Conservation (phyloP, 2,888 invertebrate genomes). For the Blastobasis adustella region DNA sequence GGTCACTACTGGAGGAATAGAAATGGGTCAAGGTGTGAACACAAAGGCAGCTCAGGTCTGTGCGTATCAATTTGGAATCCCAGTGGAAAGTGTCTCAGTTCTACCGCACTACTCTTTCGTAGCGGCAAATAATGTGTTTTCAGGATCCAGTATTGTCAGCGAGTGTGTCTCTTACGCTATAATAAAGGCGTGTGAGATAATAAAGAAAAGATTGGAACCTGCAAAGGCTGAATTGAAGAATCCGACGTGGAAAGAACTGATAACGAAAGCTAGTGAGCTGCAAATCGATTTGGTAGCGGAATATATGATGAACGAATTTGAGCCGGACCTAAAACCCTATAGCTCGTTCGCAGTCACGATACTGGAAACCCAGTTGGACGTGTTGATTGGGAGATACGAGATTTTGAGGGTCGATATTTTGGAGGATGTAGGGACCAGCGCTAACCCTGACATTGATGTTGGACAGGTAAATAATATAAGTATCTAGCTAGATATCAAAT, state of each 20-base stretch:
- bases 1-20: conserved; percentile 80
- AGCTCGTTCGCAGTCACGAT: conserved; percentile 75
- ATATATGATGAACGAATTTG: conserved; percentile 74
- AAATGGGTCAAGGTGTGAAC: conserved; percentile 87
- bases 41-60: conserved; percentile 87
- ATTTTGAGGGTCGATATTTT: conserved; percentile 77
- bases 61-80: conserved; percentile 81
- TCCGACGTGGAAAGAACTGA: conserved; percentile 75
- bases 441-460: conserved; percentile 79
- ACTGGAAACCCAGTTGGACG: conserved; percentile 80
- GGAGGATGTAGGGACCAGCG: conserved; percentile 80
- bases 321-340: conserved; percentile 67
- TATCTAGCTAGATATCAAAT: neutral
- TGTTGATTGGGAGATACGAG: conserved; percentile 80
- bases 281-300: conserved; percentile 76
- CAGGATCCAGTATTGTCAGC: conserved; percentile 80
- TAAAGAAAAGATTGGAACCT: conserved; percentile 74
- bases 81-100: conserved; percentile 75
- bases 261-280: conserved; percentile 66
- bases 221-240: conserved; percentile 60
- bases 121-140: conserved; percentile 75
- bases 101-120: conserved; percentile 75
- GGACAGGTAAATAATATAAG: conserved; percentile 69
- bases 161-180: conserved; percentile 75
- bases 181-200: conserved; percentile 75